Base-by-base conservation (phyloP, 2,113 vertebrate genomes). In the Xenus cinereus region DNA sequence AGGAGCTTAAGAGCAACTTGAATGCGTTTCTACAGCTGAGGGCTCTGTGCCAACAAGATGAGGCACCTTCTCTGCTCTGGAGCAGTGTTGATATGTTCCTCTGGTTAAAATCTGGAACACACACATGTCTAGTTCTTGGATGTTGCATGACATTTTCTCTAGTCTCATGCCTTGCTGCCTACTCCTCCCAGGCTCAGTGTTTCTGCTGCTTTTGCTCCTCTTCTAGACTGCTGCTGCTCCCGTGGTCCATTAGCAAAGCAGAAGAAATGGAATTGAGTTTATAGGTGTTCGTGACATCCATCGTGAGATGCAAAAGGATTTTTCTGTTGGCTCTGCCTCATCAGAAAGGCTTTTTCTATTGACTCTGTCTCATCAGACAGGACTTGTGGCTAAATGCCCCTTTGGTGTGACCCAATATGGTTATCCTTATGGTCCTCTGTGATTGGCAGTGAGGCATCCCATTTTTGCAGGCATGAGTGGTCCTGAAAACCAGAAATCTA, bases 1-100 rank as follows among this genome's bases (percentile, higher is more conserved):
- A 95, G 84, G 32, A 90, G 50, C 46, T 95, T 87, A 92, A 83
- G 67, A 95, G 37, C 33, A 91, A 63, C 63, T 79, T 91, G 51
- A 89, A 72, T 68, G 39, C 46, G 26, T 74, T 95, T 83, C 82
- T 85, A 46, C 28, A 67, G 48, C 8, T 51, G 53, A 94, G 78
- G 78, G 62, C 41, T 91, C 53, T 37, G 41, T 48, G 84, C 89
- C 74, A 91, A 28, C 7, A 93, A 84, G 78, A 85, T 60, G 50
- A 77, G 39, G 75, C 22, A 89, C 9, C 10, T 90, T 87, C 80
- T 59, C 7, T 54, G 23, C 51, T 73, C 35, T 4, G 4, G 32
- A 78, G 41, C 28, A 45, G 8, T 6, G 22, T 39, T 3, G 7
- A 10, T 78, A 39, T 13, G 12, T 69, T 95, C 9, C 32, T 82